Evolutionary conservation across 2,888 invertebrate genomes (phyloP).

Genomic region (Isoperla grammatica): DNA sequence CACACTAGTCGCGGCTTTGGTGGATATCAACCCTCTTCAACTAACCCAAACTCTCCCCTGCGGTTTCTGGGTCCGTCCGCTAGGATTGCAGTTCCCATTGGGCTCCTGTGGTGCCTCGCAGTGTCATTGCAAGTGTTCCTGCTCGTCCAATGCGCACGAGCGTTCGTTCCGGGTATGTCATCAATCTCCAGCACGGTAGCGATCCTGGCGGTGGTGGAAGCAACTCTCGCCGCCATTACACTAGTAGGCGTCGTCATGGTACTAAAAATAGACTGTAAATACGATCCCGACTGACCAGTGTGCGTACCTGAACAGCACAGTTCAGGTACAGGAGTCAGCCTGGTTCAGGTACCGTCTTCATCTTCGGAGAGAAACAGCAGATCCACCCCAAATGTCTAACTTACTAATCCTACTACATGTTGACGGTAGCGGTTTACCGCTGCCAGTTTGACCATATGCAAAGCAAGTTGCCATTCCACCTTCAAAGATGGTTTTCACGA

Average conservation of each 20-base stretch:
- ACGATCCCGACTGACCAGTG: constrained; percentile 44
- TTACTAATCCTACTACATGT: too few species aligned
- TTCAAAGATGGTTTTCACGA: constrained; percentile 97
- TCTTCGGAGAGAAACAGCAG: constrained; percentile 49
- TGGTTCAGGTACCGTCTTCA: constrained; percentile 43
- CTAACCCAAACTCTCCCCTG: constrained; percentile 38
- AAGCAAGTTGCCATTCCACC: constrained; percentile 99
- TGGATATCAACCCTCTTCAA: constrained; percentile 41
- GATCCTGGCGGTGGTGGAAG: constrained; percentile 41
- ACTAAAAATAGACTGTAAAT: constrained; percentile 50
- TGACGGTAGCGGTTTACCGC: too few species aligned
- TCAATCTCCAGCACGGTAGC: too few species aligned
- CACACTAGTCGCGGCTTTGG: constrained; percentile 51
- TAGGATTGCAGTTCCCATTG: constrained; percentile 40
- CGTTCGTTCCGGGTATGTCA: too few species aligned
- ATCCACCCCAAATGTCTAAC: too few species aligned
- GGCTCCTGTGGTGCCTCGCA: constrained; percentile 52
- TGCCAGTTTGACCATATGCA: constrained; percentile 98
- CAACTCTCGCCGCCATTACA: constrained; percentile 48
- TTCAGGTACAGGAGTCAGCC: constrained; percentile 29
- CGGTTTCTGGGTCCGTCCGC: constrained; percentile 42
- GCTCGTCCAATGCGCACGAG: constrained; percentile 51
- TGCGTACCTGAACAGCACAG: constrained; percentile 42
- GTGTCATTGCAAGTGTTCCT: constrained; percentile 51
- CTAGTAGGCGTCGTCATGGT: constrained; percentile 50